Evolutionary conservation across 2,113 vertebrate genomes (phyloP).

Genomic region (Monarcha castaneiventris): DNA sequence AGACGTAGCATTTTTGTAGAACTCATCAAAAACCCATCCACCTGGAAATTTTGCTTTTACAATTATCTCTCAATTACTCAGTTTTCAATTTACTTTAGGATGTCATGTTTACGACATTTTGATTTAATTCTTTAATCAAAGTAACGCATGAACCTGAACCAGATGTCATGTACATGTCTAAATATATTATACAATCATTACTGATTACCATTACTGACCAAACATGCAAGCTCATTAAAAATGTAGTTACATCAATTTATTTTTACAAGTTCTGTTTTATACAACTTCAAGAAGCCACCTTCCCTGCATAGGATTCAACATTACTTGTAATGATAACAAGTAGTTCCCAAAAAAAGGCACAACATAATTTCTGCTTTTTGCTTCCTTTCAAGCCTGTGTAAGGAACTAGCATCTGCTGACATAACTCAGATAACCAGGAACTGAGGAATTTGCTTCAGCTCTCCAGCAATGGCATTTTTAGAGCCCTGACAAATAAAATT

Average conservation of each 20-base stretch:
- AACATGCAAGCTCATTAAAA: background rate
- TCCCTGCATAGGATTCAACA: background rate
- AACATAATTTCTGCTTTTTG: background rate
- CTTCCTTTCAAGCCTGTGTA: background rate
- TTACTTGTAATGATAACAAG: background rate
- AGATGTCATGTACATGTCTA: background rate
- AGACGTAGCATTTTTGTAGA: background rate
- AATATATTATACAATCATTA: background rate
- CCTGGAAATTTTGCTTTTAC: background rate
- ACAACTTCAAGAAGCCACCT: background rate
- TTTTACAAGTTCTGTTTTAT: background rate
- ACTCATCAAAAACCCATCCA: background rate
- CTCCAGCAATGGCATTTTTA: background rate
- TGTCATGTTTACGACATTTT: background rate
- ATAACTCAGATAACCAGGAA: background rate
- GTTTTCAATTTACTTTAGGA: background rate
- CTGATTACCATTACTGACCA: background rate
- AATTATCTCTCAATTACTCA: background rate
- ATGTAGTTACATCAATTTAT: background rate
- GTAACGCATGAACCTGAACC: background rate
- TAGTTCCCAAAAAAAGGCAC: background rate
- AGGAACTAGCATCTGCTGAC: background rate
- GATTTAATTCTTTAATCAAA: constrained; percentile 4
- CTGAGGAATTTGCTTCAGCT: background rate
- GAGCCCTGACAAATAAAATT: background rate